These are phyloP conservation scores for Echiichthys vipera DNA, from an alignment of 2,797 vertebrate genomes.

Conservation along the genomic window DNA sequence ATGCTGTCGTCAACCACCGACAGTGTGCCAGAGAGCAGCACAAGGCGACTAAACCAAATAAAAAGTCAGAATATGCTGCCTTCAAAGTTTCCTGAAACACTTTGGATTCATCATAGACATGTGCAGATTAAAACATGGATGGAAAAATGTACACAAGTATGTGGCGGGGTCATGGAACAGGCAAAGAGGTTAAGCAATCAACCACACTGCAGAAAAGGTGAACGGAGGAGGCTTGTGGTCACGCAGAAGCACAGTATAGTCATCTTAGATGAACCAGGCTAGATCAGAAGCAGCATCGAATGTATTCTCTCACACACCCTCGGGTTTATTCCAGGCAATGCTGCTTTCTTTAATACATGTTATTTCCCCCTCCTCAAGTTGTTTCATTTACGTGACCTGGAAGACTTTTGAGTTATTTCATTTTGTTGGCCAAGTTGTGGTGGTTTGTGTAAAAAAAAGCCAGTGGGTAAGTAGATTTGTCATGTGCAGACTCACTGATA, in stretches of 20 bases:
- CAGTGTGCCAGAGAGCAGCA: background rate
- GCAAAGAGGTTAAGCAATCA: background rate
- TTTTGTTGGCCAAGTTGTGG: background rate
- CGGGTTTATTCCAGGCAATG: background rate
- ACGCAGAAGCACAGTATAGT: background rate
- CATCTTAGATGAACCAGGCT: background rate
- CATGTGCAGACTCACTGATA: background rate
- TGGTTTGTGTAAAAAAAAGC: background rate
- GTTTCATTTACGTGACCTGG: background rate
- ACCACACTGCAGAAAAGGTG: background rate
- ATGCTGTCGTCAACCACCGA: constrained; percentile 53
- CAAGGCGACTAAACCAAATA: background rate
- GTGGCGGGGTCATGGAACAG: constrained; percentile 27
- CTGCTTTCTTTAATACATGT: background rate
- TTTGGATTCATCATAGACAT: background rate
- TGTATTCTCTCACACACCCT: background rate
- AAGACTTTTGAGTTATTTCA: background rate
- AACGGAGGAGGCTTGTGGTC: constrained; percentile 33
- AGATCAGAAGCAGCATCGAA: background rate
- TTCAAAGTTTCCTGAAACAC: constrained; percentile 51
- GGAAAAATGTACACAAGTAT: background rate
- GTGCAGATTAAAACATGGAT: too few relatives aligned
- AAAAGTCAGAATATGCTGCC: constrained; percentile 53
- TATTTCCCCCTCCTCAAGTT: background rate
- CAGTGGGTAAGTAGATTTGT: background rate